Evolutionary conservation across 2,797 vertebrate genomes (phyloP).

Genomic region (Spea hammondii): DNA sequence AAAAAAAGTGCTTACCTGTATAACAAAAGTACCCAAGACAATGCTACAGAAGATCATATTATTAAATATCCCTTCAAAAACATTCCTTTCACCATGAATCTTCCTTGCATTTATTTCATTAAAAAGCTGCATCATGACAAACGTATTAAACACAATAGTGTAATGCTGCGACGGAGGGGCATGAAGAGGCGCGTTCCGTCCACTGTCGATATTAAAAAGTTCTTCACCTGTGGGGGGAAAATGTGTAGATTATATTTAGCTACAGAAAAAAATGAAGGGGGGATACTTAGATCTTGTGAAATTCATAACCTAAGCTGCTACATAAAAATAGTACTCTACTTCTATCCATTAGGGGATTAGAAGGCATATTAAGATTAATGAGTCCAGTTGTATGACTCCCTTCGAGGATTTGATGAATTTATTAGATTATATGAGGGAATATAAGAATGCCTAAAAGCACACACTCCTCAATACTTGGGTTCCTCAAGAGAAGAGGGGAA

Average conservation of each 20-base stretch:
- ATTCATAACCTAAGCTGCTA: no score
- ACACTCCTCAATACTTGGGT: no score
- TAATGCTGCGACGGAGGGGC: constrained; percentile 97
- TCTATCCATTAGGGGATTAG: no score
- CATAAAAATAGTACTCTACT: no score
- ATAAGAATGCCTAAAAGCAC: no score
- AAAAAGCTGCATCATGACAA: constrained; percentile 98
- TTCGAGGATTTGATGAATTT: no score
- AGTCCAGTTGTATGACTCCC: no score
- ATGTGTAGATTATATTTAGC: not conserved
- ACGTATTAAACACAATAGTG: constrained; percentile 97
- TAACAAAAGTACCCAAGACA: constrained; percentile 91
- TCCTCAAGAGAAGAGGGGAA: no score
- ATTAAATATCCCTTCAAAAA: constrained; percentile 98
- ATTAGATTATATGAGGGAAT: no score
- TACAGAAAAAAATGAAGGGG: no score
- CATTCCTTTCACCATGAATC: constrained; percentile 97
- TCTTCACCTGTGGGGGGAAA: constrained; percentile 79
- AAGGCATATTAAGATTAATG: no score
- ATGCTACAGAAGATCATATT: constrained; percentile 96
- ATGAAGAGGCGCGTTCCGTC: constrained; percentile 89
- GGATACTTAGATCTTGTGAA: no score
- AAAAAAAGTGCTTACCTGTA: constrained; percentile 78
- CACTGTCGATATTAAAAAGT: constrained; percentile 92
- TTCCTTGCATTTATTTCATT: constrained; percentile 98